Evolutionary conservation across 2,888 invertebrate genomes (phyloP), one percentile per base, ranked within the genome.

Genomic region (Aproaerema taeniolella): DNA sequence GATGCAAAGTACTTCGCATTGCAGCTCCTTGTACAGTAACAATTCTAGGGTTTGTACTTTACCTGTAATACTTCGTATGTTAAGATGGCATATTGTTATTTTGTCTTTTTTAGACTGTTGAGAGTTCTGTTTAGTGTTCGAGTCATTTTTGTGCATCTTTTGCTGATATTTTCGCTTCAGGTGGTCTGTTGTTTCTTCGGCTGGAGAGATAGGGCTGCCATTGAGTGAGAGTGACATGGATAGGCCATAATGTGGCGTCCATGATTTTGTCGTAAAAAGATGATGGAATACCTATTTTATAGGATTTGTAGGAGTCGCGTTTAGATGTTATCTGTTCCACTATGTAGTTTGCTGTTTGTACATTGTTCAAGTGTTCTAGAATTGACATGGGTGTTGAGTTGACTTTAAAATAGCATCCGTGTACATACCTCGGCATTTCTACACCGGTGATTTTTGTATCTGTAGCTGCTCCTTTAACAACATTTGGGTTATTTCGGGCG

Each of bases 391-490:
- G 3, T n/a, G 38, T 38, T 13, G 31, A 30, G 4, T 2, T 15
- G 2, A 9, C 25, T 4, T 24, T 25, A 11, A 38, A 38, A n/a
- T 25, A 38, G 11, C 38, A 38, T 9, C 31, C 38, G 24, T 38
- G 38, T 1, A 38, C 10, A 11, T 31, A 31, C 25, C 10, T 38
- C 8, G 11, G 9, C 11, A 11, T 4, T 2, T 33, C 12, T 24
- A 33, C 9, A 8, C 31, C 31, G 9, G 5, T n/a, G 2, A 31
- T 4, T 10, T 2, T 10, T 6, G 28, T 28, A 10, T 28, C n/a
- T n/a, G 28, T 28, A 8, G 28, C 28, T n/a, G 28, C 9, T 28
- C 28, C 28, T 7, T 20, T 20, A 7, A 20, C n/a, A n/a, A n/a
- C n/a, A n/a, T n/a, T n/a, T n/a, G n/a, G n/a, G n/a, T n/a, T n/a